phyloP scores from a whole-genome alignment of 2,888 invertebrate genomes.

The Cantharis rufa region DNA sequence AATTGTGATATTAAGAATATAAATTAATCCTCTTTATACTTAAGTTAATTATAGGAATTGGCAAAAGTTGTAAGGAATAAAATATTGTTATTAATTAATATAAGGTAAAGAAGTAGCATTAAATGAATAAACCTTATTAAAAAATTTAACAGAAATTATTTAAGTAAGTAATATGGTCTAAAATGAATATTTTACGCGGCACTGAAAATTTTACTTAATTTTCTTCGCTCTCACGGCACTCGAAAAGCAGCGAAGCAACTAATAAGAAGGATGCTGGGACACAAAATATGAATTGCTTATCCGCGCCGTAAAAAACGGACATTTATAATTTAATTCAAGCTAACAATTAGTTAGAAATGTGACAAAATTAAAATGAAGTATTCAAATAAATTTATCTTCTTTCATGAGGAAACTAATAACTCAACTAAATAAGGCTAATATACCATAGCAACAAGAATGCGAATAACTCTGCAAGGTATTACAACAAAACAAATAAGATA shows the following conservation, averaged over 20 bases:
- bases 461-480: constrained; percentile 13
- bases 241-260: constrained; percentile 33
- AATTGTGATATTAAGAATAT: background rate
- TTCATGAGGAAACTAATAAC: constrained; percentile 14
- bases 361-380: constrained; percentile 40
- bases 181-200: constrained; percentile 25
- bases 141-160: background rate
- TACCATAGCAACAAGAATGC: constrained; percentile 15
- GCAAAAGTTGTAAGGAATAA: background rate
- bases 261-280: constrained; percentile 31
- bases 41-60: background rate
- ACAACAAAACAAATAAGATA: constrained; percentile 25
- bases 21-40: background rate
- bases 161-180: constrained; percentile 6
- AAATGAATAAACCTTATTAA: background rate
- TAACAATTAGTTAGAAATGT: constrained; percentile 43
- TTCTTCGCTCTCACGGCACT: constrained; percentile 26
- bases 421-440: constrained; percentile 23
- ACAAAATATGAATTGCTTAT: constrained; percentile 36
- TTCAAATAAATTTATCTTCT: constrained; percentile 29
- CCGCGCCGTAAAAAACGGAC: constrained; percentile 34
- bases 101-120: background rate
- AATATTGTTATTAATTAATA: background rate
- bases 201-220: constrained; percentile 36
- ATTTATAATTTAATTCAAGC: constrained; percentile 39